Evolutionary conservation across 2,888 invertebrate genomes (phyloP).

Genomic region (Limnephilus auricula): DNA sequence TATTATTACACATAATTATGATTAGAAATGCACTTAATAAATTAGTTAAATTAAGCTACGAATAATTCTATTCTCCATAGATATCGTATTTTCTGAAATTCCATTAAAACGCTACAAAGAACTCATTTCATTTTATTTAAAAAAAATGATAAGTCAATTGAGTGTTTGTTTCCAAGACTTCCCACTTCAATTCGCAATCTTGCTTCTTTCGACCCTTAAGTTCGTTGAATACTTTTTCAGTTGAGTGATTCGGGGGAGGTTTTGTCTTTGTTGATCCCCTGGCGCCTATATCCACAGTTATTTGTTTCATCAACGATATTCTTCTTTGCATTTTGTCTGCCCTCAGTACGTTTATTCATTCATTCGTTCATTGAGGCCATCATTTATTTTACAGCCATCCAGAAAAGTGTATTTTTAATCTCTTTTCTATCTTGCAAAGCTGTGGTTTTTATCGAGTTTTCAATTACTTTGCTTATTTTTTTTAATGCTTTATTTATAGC

Average conservation of each 20-base stretch:
- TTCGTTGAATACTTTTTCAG: constrained; percentile 25
- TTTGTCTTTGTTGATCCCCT: constrained; percentile 31
- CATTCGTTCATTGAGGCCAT: neutral
- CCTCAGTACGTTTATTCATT: neutral
- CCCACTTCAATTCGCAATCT: constrained; percentile 38
- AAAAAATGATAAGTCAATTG: constrained; percentile 12
- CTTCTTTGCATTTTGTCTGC: neutral
- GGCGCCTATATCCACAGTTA: constrained; percentile 14
- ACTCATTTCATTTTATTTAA: neutral
- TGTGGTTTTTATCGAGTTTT: neutral
- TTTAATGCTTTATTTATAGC: neutral
- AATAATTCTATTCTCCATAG: neutral
- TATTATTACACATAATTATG: no score
- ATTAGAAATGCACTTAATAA: neutral
- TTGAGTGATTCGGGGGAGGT: constrained; percentile 2
- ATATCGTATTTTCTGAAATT: neutral
- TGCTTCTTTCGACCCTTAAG: constrained; percentile 31
- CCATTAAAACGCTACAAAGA: neutral
- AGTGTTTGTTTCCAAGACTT: constrained; percentile 25
- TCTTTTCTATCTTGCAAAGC: neutral
- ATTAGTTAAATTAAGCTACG: neutral
- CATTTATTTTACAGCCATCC: neutral
- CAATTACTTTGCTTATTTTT: neutral
- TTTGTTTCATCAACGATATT: constrained; percentile 20
- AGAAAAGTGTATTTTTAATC: neutral